A percentile compares a stretch with the other conserved stretches of the same genome.
Conservation (phyloP, 1,140 invertebrate species). For the Parasteatoda tepidariorum region DNA sequence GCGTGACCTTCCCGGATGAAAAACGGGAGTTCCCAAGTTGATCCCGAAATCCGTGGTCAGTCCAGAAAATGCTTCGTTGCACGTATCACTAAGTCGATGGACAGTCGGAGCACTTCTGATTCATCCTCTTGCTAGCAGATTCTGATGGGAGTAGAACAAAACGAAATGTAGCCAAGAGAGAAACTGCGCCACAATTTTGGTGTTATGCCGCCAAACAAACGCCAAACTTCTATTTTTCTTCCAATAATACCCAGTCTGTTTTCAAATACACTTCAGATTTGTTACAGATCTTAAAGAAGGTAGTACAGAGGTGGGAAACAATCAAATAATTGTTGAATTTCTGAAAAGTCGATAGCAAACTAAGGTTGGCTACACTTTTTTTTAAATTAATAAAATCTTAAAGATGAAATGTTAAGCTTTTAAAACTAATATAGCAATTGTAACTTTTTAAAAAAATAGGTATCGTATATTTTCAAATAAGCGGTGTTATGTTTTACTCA, state of each 20-base stretch:
- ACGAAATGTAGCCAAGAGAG: not conserved
- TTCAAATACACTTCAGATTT: constrained; percentile 1
- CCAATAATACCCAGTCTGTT: constrained; percentile 32
- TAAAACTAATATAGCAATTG: no score
- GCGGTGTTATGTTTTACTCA: no score
- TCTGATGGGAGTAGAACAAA: constrained; percentile 6
- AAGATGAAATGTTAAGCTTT: not conserved
- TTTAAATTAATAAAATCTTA: constrained; percentile 9
- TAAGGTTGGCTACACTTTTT: no score
- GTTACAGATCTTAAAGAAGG: constrained; percentile 17
- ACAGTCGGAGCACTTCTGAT: constrained; percentile 25
- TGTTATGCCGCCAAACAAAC: not conserved
- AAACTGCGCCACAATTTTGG: constrained; percentile 6
- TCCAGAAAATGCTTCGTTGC: not conserved
- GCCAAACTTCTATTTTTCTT: constrained; percentile 22
- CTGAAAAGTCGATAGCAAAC: no score
- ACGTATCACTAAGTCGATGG: not conserved
- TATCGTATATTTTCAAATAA: no score
- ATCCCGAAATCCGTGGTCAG: not conserved
- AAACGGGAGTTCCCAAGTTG: constrained; percentile 19
- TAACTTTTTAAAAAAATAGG: no score
- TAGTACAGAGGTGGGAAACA: constrained; percentile 27
- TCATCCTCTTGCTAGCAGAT: constrained; percentile 6
- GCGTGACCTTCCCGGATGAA: constrained; percentile 25
- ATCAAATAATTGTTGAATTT: constrained; percentile 7